Percentiles rank a stretch among this genome's conserved stretches.
These are phyloP conservation scores for Prionace glauca DNA, from an alignment of 2,797 vertebrate species.

Conservation along the genomic window DNA sequence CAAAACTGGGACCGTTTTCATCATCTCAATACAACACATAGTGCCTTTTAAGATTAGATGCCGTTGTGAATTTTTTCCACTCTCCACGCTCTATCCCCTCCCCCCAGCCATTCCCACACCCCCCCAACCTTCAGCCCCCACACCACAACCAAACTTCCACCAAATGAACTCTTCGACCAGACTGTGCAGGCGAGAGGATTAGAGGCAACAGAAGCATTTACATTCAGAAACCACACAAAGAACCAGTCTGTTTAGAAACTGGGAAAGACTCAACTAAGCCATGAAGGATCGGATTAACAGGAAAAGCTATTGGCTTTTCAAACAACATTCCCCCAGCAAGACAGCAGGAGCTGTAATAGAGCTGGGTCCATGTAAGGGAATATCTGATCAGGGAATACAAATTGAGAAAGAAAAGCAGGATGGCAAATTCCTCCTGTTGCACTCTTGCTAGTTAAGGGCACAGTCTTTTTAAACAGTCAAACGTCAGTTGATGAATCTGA, in stretches of 20 bases:
- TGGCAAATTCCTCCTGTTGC: background rate
- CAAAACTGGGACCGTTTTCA: background rate
- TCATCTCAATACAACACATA: background rate
- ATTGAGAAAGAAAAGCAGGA: constrained; percentile 26
- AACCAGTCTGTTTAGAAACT: constrained; percentile 31
- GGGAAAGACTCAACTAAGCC: constrained; percentile 31
- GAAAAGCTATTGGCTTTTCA: constrained; percentile 37
- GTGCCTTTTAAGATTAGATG: background rate
- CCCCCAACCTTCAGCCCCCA: background rate
- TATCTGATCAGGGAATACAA: constrained; percentile 26
- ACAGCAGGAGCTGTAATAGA: constrained; percentile 33
- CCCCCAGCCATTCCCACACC: no score
- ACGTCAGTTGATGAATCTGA: background rate
- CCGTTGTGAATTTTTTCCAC: background rate
- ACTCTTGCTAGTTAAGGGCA: constrained; percentile 21
- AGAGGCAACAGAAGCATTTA: constrained; percentile 27
- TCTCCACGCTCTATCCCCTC: no score
- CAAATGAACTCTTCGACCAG: constrained; percentile 27
- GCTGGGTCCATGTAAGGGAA: constrained; percentile 1
- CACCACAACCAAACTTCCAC: background rate
- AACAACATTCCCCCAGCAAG: constrained; percentile 35
- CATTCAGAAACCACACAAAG: constrained; percentile 34
- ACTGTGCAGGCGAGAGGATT: constrained; percentile 14
- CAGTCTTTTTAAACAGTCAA: background rate
- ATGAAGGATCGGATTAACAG: constrained; percentile 35